Base-by-base conservation (phyloP, 2,113 vertebrate genomes). In the Nerophis ophidion region DNA sequence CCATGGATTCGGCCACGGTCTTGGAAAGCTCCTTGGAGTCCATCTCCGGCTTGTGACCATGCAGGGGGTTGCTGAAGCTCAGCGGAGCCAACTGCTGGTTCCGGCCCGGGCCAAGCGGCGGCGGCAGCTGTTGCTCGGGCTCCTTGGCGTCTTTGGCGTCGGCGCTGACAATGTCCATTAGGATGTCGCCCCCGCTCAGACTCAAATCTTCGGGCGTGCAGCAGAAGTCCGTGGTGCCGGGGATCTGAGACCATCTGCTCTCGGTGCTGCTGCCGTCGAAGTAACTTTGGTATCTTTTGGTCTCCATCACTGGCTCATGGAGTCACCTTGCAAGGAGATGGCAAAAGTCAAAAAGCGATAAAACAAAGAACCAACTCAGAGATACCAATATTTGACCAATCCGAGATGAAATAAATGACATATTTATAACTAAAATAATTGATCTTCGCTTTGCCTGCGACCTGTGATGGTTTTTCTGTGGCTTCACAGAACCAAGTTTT, bases 11-110 rank as follows among this genome's bases (percentile, higher is more conserved):
- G 0, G 96, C 97, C 67, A 98, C 97, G 0, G 96, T 91, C 46
- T 94, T 94, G 17, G 97, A 96, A 68, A 99, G 95, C 82, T 98
- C 97, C 84, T 98, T 98, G 1, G 97, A 94, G 80, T 97, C 97
- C 0, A 91, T 89, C 81, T 98, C 95, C 61, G 86, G 80, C 82
- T 89, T 91, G 57, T 83, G 82, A 69, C 76, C 75, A 40, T 84
- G 84, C 0, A 92, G 89, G 83, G 95, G 92, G 81, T 91, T 90
- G 74, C 92, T 92, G 67, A 93, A 92, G 56, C 89, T 83, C 73
- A 93, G 81, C 83, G 92, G 89, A 80, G 90, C 84, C 74, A 92
- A 84, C 52, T 89, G 91, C 81, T 80, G 86, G 55, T 59, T 87
- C 76, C 94, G 93, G 86, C 90, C 90, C 74, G 92, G 91, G 70